These are phyloP conservation scores for Ptiloglossa arizonensis DNA, from an alignment of 1,140 invertebrate species.

Conservation along the genomic window DNA sequence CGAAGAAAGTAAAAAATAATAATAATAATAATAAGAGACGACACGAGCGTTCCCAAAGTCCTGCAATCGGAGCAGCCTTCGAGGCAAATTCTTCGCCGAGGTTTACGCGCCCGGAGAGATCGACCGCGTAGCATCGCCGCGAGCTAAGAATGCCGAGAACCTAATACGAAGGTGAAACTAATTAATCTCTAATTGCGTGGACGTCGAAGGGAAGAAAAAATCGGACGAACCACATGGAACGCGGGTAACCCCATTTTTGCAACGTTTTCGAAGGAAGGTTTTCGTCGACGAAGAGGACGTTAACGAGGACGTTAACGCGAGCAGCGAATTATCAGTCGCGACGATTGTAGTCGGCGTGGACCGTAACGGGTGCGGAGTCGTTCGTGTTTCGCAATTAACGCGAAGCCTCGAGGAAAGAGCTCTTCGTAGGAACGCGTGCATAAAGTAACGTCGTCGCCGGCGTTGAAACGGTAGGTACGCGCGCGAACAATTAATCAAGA, in stretches of 20 bases:
- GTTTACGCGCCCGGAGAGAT: constrained; percentile 18
- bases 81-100: constrained; percentile 1
- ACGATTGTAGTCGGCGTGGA: not conserved
- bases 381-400: constrained; percentile 31
- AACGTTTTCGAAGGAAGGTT: not conserved
- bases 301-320: not conserved
- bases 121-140: constrained; percentile 18
- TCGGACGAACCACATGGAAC: not conserved
- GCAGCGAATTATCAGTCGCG: not conserved
- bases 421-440: not conserved
- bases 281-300: not conserved
- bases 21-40: no score
- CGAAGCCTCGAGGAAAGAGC: not conserved
- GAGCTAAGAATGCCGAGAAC: constrained; percentile 34
- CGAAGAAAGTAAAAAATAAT: not conserved
- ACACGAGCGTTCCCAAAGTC: not conserved
- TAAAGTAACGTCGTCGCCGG: not conserved
- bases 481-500: constrained; percentile 14
- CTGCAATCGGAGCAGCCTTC: not conserved
- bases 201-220: not conserved
- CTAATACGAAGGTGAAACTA: constrained; percentile 26
- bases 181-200: constrained; percentile 28
- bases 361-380: not conserved
- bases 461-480: not conserved
- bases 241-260: constrained; percentile 15